These are phyloP conservation scores for Eristalinus sepulchralis DNA, from an alignment of 2,888 invertebrate genomes.

Conservation along the genomic window DNA sequence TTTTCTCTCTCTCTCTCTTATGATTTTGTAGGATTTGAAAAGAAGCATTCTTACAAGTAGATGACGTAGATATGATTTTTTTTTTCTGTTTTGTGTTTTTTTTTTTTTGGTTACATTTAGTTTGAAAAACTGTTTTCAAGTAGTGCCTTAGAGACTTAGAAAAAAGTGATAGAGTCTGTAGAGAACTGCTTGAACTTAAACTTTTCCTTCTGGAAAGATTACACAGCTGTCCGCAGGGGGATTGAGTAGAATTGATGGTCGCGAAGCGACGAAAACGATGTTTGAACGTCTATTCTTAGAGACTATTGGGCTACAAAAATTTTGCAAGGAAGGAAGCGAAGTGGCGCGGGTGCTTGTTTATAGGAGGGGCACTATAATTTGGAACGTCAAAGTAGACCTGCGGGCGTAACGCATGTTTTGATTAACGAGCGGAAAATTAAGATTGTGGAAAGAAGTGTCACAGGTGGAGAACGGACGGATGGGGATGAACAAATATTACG, in stretches of 20 bases:
- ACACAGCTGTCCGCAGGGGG: not conserved
- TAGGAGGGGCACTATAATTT: not conserved
- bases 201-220: too few relatives aligned
- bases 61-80: constrained; percentile 34
- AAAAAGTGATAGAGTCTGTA: too few relatives aligned
- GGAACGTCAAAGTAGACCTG: not conserved
- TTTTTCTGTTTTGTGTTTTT: not conserved
- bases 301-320: not conserved
- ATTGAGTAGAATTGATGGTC: not conserved
- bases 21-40: constrained; percentile 23
- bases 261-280: not conserved
- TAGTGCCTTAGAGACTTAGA: too few relatives aligned
- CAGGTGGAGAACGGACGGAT: not conserved
- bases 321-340: not conserved
- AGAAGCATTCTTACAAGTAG: constrained; percentile 4
- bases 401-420: not conserved
- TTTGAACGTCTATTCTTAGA: not conserved
- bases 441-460: not conserved
- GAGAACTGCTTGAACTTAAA: too few relatives aligned
- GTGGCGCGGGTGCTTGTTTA: not conserved
- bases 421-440: not conserved
- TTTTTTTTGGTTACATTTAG: too few relatives aligned
- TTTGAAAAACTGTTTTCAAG: not conserved
- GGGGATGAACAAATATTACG: not conserved
- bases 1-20: not conserved